phyloP scores from a whole-genome alignment of 2,797 vertebrate species.

The Poecile montanus region DNA sequence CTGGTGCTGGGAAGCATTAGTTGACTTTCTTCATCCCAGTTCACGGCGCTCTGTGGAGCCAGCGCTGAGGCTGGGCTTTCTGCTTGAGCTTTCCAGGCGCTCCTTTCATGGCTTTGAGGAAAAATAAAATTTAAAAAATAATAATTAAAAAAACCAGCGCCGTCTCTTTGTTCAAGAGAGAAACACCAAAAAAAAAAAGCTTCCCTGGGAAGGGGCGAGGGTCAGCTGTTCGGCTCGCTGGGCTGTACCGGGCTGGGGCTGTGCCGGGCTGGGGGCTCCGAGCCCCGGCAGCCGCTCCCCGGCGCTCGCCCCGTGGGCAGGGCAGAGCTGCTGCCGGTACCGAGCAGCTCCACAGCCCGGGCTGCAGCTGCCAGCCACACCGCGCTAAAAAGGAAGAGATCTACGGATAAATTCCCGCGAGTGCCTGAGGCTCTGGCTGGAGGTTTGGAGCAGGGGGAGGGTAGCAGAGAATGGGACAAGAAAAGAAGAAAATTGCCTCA shows the following conservation, averaged over 20 bases:
- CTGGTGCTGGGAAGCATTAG: background rate
- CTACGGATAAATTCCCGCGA: conserved; percentile 14
- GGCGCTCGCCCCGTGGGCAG: background rate
- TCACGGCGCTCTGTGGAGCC: background rate
- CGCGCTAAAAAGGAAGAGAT: background rate
- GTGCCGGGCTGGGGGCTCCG: too few species aligned
- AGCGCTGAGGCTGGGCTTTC: background rate
- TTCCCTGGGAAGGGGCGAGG: background rate
- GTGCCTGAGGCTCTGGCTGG: background rate
- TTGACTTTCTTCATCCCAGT: conserved; percentile 28
- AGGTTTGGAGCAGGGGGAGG: conserved; percentile 10
- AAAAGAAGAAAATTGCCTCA: conserved; percentile 3
- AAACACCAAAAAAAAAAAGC: background rate
- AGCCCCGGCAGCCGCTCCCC: background rate
- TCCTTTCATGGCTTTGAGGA: background rate
- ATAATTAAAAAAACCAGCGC: background rate
- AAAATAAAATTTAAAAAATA: background rate
- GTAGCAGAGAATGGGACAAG: background rate
- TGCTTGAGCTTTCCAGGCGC: background rate
- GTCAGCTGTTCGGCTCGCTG: background rate
- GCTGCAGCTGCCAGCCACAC: conserved; percentile 14
- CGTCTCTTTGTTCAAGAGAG: background rate
- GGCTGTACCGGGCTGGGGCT: background rate
- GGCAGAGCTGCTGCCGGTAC: conserved; percentile 40
- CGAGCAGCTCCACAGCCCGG: conserved; percentile 53